Evolutionary conservation across 2,113 vertebrate genomes (phyloP), one percentile per base, ranked within the genome.

Genomic region (Rhinoptilus africanus): DNA sequence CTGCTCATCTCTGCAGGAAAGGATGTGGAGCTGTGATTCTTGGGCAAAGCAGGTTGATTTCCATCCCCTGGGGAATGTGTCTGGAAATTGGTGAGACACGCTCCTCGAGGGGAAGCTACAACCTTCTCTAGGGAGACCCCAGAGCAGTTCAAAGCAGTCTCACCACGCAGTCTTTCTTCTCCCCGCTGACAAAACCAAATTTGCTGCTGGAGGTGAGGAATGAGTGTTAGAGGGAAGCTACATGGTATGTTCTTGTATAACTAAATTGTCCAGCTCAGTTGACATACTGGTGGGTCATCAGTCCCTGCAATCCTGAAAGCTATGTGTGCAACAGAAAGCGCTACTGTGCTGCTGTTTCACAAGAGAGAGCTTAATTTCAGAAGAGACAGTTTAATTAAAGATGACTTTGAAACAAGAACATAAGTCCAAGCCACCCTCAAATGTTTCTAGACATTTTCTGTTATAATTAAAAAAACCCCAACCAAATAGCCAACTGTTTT

Each of bases 51-150:
- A 30, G 48, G 13, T 59, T 83, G 75, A 16, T 35, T 73, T 73
- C 0, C 0, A 30, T 28, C 67, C 39, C 45, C n/a, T 24, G 71
- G 22, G 26, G 39, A 64, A 68, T 4, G 19, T 1, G 3, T 45
- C 57, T 41, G n/a, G 41, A 53, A 90, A 69, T 26, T 26, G 26
- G 15, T n/a, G 59, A 68, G 66, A 41, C 5, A 5, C 14, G 2
- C 7, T 64, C 30, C 19, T 10, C 86, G 75, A 80, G 20, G 50
- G 37, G 11, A 32, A 27, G 41, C n/a, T 62, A 35, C 24, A 37
- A 4, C 23, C 27, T 71, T 57, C 39, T 66, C 41, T 26, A 83
- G 21, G 48, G 35, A 80, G n/a, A 45, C 1, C 27, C 27, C 54
- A 30, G 23, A 53, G 54, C 10, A 43, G 16, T 5, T 14, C 20